Evolutionary conservation across 1,140 invertebrate species (phyloP), one percentile per base, ranked within the genome.

Genomic region (Camponotus vicinus): DNA sequence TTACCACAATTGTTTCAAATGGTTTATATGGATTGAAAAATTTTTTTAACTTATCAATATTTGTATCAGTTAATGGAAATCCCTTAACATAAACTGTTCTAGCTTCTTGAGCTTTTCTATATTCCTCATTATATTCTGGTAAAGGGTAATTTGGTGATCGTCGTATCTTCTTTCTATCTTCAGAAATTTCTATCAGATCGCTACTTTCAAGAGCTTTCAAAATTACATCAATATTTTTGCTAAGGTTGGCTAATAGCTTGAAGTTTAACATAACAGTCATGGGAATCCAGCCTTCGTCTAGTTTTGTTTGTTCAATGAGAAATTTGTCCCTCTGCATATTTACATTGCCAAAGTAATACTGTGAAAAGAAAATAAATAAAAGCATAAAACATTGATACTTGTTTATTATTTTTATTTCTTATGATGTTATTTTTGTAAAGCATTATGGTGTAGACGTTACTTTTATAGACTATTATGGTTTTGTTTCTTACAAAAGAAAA

Each of bases 291-390:
- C 99, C 99, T 90, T 98, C 97, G 90, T 99, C 97, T 85, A 97
- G 94, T 90, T 97, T 97, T 4, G 90, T 92, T 95, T 99, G 97
- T 87, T 98, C 97, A 86, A 97, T 97, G 3, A 99, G 95, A 92
- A 99, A 99, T 93, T 98, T 99, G 92, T 99, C 99, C 86, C 97
- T 96, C 7, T 97, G 96, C 61, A 99, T 96, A 94, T 99, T 99
- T 3, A 97, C 96, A 94, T 99, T 98, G 78, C 98, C 96, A 94
- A 98, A 98, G 86, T 98, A 97, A 88, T 97, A 98, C 96, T 98
- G 88, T 82, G 27, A 96, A 95, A 73, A 64, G 5, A 64, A 67
- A 40, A 69, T 0, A 45, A 55, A 63, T 27, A 64, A 42, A 27
- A 42, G 52, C 34, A 55, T 52, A 37, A 63, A 73, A 45, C 18